These are phyloP conservation scores for Spondyliosoma cantharus DNA, from an alignment of 2,797 vertebrate species.

Conservation along the genomic window DNA sequence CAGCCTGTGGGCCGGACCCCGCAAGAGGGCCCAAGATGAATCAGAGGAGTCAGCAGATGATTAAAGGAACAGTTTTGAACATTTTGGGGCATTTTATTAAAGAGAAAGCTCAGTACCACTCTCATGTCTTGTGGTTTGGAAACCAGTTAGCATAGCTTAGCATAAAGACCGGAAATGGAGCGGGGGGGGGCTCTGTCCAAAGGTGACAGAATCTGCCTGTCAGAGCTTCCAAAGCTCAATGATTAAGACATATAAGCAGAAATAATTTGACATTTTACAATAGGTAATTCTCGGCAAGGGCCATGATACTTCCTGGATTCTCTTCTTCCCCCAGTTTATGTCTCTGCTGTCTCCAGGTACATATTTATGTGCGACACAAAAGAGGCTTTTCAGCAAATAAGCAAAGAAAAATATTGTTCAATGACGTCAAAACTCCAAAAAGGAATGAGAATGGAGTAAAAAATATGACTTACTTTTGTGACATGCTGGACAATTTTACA, in stretches of 20 bases:
- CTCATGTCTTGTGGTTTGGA: not conserved
- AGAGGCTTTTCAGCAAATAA: not conserved
- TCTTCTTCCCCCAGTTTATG: not conserved
- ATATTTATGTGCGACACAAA: not conserved
- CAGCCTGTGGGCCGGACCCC: slow-evolving; percentile 45
- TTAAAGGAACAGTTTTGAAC: slow-evolving; percentile 22
- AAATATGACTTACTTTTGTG: not conserved
- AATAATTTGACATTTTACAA: not conserved
- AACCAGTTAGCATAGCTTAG: not conserved
- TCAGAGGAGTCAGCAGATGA: slow-evolving; percentile 38
- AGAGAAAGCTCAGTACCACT: not conserved
- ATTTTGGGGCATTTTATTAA: not conserved
- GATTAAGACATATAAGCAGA: not conserved
- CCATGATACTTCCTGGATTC: not conserved
- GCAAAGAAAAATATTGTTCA: not conserved
- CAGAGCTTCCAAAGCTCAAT: not conserved
- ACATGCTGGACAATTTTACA: not conserved
- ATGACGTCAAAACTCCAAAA: not conserved
- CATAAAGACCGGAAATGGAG: not conserved
- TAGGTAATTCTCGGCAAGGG: not conserved
- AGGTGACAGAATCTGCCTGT: not conserved
- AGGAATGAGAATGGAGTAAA: no score
- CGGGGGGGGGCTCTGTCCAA: not conserved
- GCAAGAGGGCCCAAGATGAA: slow-evolving; percentile 38
- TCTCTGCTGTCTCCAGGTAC: not conserved